Evolutionary conservation across 2,888 invertebrate genomes (phyloP), one percentile per base, ranked within the genome.

Genomic region (Drosophila fulvimacula): DNA sequence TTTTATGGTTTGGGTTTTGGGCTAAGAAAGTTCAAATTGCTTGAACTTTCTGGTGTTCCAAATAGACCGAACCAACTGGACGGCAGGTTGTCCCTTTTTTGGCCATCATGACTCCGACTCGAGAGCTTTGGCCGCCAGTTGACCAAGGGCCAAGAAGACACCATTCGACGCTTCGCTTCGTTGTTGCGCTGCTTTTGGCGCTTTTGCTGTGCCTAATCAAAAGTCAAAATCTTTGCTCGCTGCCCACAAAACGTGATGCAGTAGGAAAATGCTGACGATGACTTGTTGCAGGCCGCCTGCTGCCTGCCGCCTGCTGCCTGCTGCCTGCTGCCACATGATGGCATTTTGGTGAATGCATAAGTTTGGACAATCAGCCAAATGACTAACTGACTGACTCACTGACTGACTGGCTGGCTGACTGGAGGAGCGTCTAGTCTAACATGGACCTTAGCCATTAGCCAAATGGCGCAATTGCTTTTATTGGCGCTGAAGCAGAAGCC

Each of bases 201-300:
- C 56, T 59, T 60, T 76, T 74, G 76, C 71, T 66, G 55, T 36
- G 67, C 72, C 77, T 79, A 88, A 90, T 90, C 90, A 86, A 81
- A 89, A 90, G 90, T 88, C 88, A 89, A 88, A 82, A 90, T 90
- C 90, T 89, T 73, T 73, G 81, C 79, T 74, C 62, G 73, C 72
- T 73, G 63, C 74, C 78, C 76, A 77, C 66, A 77, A 91, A 91
- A 91, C 91, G 91, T 91, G 91, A 91, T 89, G 91, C 91, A 90
- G 91, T 90, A 91, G 91, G 87, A 89, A 89, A 90, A 89, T 82
- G 89, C 90, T 85, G 88, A 82, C 81, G 86, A 86, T 78, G 88
- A 77, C 84, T 75, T 69, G 82, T 72, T 75, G 75, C 57, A 27
- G 51, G 64, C 48, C 11, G 48, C 52, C 15, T 56, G 51, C 38